Evolutionary conservation across 2,888 invertebrate species (phyloP).

Genomic region (Quadroppia sp.): DNA sequence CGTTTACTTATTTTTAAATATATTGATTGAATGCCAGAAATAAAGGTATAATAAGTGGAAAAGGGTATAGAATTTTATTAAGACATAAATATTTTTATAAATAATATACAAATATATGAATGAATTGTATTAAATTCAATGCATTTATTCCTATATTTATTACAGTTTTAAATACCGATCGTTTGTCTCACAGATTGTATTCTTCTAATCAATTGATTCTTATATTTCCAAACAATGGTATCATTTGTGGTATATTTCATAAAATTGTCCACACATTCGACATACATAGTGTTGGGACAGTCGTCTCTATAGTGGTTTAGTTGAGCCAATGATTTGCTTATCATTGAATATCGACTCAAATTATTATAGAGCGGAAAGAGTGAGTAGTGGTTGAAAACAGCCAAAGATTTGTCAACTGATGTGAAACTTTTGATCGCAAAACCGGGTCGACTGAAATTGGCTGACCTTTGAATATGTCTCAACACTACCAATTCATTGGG

Average conservation of each 20-base stretch:
- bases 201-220: slow-evolving; percentile 37
- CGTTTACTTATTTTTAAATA: too few relatives aligned
- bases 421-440: slow-evolving; percentile 70
- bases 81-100: too few relatives aligned
- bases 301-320: slow-evolving; percentile 65
- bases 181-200: background rate
- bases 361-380: slow-evolving; percentile 60
- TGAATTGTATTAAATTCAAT: too few relatives aligned
- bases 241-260: slow-evolving; percentile 45
- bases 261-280: slow-evolving; percentile 45
- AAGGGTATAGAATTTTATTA: too few relatives aligned
- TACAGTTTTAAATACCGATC: background rate
- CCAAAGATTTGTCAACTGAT: slow-evolving; percentile 62
- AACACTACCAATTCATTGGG: slow-evolving; percentile 54
- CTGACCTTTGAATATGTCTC: slow-evolving; percentile 59
- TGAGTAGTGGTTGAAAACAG: slow-evolving; percentile 72
- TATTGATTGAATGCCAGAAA: too few relatives aligned
- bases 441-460: slow-evolving; percentile 61
- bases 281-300: slow-evolving; percentile 50
- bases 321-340: slow-evolving; percentile 61
- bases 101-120: too few relatives aligned
- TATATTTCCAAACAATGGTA: slow-evolving; percentile 43
- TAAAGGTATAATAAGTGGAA: too few relatives aligned
- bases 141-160: too few relatives aligned
- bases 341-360: slow-evolving; percentile 59